Evolutionary conservation across 2,797 vertebrate species (phyloP).

Genomic region (Pangasius macronema): DNA sequence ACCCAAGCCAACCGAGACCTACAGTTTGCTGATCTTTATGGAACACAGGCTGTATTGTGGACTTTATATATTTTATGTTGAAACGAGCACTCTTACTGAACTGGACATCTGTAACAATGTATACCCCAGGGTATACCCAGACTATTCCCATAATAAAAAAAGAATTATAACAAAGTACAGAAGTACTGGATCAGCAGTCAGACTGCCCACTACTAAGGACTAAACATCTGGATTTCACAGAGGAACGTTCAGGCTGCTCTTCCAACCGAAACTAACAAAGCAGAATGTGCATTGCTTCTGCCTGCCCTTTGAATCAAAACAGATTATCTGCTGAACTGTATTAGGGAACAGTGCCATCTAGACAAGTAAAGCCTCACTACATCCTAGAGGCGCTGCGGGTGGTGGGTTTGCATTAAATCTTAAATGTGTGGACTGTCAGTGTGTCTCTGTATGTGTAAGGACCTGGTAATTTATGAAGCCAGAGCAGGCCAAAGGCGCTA

Average conservation of each 20-base stretch:
- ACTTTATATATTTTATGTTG: neutral
- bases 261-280: neutral
- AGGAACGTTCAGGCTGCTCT: conserved; percentile 11
- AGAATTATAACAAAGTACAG: conserved; percentile 1
- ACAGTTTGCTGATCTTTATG: neutral
- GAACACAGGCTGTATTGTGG: neutral
- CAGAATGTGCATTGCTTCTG: conserved; percentile 4
- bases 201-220: neutral
- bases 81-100: neutral
- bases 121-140: neutral
- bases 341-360: conserved; percentile 54
- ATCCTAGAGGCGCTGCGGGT: neutral
- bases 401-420: neutral
- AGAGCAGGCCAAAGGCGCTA: neutral
- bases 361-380: conserved; percentile 32
- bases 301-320: conserved; percentile 31
- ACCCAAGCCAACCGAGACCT: neutral
- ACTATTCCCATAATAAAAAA: neutral
- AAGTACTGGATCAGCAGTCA: neutral
- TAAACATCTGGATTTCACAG: conserved; percentile 29
- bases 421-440: neutral
- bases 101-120: neutral
- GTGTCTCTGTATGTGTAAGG: neutral
- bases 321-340: conserved; percentile 25
- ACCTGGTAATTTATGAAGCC: neutral